These are phyloP conservation scores for Apamea monoglypha DNA, from an alignment of 2,888 invertebrate species.

Conservation along the genomic window DNA sequence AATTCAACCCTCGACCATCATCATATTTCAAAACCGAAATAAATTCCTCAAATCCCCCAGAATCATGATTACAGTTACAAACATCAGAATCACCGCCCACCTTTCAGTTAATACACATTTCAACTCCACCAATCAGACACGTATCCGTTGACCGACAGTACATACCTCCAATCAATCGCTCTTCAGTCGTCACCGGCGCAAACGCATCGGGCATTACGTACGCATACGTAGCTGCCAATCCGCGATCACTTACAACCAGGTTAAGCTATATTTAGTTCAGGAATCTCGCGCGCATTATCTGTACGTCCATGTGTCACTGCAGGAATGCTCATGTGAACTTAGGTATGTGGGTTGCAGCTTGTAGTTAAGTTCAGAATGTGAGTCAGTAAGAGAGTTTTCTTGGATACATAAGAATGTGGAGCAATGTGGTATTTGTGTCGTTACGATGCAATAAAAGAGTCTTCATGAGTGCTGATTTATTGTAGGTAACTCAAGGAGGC, in stretches of 20 bases:
- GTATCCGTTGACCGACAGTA: conserved; percentile 16
- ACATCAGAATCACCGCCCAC: not conserved
- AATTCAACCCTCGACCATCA: not conserved
- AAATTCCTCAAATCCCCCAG: not conserved
- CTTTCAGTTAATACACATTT: conserved; percentile 8
- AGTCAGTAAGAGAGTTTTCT: conserved; percentile 12
- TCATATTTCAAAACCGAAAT: not conserved
- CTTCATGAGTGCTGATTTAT: not conserved
- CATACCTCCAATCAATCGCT: conserved; percentile 34
- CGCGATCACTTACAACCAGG: conserved; percentile 61
- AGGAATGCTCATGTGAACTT: conserved; percentile 49
- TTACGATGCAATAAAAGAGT: not conserved
- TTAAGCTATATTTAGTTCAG: conserved; percentile 72
- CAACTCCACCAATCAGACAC: conserved; percentile 8
- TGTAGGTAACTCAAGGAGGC: not conserved
- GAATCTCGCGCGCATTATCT: conserved; percentile 62
- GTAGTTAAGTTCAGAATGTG: conserved; percentile 1
- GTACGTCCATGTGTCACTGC: conserved; percentile 46
- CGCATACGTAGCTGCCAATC: conserved; percentile 70
- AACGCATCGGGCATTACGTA: conserved; percentile 52
- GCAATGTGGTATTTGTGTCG: conserved; percentile 6
- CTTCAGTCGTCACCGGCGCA: conserved; percentile 51
- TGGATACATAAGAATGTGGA: not conserved
- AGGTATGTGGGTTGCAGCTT: conserved; percentile 2
- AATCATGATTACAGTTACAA: not conserved